Conservation (phyloP, 2,888 invertebrate species). For the Acrocyrtus sp. region DNA sequence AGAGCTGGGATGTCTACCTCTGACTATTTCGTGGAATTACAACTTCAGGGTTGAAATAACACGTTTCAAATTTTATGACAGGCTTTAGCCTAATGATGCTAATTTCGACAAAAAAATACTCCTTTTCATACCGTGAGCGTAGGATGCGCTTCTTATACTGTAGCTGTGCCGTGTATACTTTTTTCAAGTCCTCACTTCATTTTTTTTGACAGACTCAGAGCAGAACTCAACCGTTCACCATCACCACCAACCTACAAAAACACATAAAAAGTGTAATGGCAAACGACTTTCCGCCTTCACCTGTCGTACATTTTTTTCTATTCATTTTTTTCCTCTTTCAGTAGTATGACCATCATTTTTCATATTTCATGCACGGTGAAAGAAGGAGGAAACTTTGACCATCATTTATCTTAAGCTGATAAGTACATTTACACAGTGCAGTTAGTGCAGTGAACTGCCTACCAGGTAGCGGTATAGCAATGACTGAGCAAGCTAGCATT, state of each 20-base stretch:
- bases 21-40: constrained; percentile 43
- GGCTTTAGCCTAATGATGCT: constrained; percentile 55
- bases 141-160: too few species aligned
- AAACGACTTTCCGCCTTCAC: constrained; percentile 42
- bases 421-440: too few species aligned
- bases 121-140: constrained; percentile 14
- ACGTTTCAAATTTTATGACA: constrained; percentile 48
- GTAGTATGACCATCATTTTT: constrained; percentile 42
- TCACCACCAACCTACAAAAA: too few species aligned
- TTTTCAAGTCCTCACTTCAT: constrained; percentile 11
- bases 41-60: constrained; percentile 45
- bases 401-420: constrained; percentile 42
- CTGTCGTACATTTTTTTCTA: constrained; percentile 35
- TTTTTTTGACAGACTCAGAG: constrained; percentile 34
- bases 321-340: too few species aligned
- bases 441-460: too few species aligned
- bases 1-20: too few species aligned
- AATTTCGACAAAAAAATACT: constrained; percentile 50
- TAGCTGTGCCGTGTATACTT: neutral
- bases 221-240: too few species aligned
- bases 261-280: constrained; percentile 30
- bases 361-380: constrained; percentile 29
- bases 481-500: too few species aligned
- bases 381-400: constrained; percentile 39
- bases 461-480: too few species aligned